Evolutionary conservation across 2,888 invertebrate genomes (phyloP).

Genomic region (Peribatodes rhomboidaria): DNA sequence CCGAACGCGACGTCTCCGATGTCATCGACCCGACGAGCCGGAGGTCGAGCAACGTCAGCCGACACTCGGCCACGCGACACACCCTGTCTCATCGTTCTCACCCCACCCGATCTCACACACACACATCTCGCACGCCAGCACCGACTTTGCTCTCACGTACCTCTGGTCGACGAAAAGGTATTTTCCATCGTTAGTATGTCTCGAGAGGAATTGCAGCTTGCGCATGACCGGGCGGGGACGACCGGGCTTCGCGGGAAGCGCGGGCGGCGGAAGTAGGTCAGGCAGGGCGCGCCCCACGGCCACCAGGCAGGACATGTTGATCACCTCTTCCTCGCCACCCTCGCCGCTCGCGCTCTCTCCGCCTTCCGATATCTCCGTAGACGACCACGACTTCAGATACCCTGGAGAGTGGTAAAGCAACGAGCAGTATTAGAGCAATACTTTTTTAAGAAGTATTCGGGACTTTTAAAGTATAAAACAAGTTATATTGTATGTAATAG

Average conservation of each 20-base stretch:
- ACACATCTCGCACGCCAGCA: too few species aligned
- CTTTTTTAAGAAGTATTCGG: too few species aligned
- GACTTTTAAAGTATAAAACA: too few species aligned
- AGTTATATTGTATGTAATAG: too few species aligned
- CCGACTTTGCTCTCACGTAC: constrained; percentile 82
- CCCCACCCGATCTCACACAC: too few species aligned
- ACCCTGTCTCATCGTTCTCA: too few species aligned
- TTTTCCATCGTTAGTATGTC: constrained; percentile 96
- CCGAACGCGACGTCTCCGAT: too few species aligned
- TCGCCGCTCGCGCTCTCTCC: constrained; percentile 89
- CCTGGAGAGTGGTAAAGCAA: constrained; percentile 79
- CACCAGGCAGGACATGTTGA: constrained; percentile 94
- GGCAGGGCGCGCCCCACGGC: constrained; percentile 93
- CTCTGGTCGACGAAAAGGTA: constrained; percentile 97
- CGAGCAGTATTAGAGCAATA: background rate
- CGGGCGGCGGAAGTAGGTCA: constrained; percentile 69
- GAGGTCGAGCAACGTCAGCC: too few species aligned
- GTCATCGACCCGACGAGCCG: too few species aligned
- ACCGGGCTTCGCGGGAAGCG: constrained; percentile 16
- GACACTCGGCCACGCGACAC: too few species aligned
- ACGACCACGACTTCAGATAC: constrained; percentile 96
- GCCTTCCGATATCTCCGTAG: constrained; percentile 91
- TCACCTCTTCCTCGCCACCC: constrained; percentile 81
- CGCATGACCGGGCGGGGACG: constrained; percentile 74
- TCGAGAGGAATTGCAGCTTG: constrained; percentile 92